Base-by-base conservation (phyloP, 2,797 vertebrate species). In the Parambassis ranga region DNA sequence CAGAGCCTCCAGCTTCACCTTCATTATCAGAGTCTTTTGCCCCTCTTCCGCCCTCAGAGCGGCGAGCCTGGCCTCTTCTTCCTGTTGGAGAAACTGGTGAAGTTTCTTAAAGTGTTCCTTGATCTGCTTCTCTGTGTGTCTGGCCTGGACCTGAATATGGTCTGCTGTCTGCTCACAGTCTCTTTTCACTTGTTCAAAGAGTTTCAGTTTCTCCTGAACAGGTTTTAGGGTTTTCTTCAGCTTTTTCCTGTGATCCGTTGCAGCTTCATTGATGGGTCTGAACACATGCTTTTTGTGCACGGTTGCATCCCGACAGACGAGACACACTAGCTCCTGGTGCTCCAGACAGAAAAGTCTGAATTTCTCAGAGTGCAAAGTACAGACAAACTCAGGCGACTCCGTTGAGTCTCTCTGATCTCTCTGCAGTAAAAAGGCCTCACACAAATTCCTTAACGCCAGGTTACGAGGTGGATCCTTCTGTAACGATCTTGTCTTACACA, bases 291-390 rank as follows among this genome's bases (percentile, higher is more conserved):
- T 1, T 2, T 5, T 4, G 30, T 65, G 68, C 14, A 15, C 4
- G 14, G 48, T 48, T 38, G 62, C 66, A 4, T 66, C 37, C n/a
- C 14, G 15, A 14, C 65, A 62, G 28, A 62, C 31, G 4, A 48
- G 4, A 15, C 65, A 61, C 3, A 38, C 42, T 2, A 65, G 49
- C 42, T 48, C 13, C 20, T 23, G 28, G n/a, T 63, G 31, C 4
- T 38, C 39, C 16, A 56, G n/a, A 4, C 71, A 74, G 47, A 67
- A 68, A 20, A 74, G 64, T 15, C 24, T 36, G 2, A 61, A 36
- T 10, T 42, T 61, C 42, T 68, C 65, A 28, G 46, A 28, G 28
- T 72, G 56, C 10, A 44, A 6, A 10, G 14, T 28, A 38, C 62
- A 66, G 10, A 48, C 3, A 18, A 14, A 3, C 9, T 19, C 50